A percentile compares a stretch with the other conserved stretches of the same genome.
These are phyloP conservation scores for Amphiprion clarkii DNA, from an alignment of 2,797 vertebrate genomes.

Conservation along the genomic window DNA sequence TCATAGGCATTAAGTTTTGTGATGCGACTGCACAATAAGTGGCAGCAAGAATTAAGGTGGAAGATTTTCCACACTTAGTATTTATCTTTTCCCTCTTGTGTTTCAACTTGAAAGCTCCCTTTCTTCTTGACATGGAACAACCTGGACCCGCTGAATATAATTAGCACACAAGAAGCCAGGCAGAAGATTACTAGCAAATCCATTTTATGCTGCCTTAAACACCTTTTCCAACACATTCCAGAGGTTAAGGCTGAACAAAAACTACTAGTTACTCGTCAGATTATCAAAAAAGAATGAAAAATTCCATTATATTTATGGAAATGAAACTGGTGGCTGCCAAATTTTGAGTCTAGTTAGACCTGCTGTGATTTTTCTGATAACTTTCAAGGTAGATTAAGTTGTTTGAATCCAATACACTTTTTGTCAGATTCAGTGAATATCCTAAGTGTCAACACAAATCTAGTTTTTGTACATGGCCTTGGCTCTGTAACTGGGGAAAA, in stretches of 20 bases:
- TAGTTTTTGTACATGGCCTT: too few relatives aligned
- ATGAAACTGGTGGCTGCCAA: too few relatives aligned
- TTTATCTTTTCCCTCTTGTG: neutral
- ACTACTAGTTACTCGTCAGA: too few relatives aligned
- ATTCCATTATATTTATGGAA: neutral
- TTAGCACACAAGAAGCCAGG: neutral
- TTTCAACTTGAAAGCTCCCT: neutral
- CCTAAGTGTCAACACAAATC: too few relatives aligned
- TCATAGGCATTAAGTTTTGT: neutral
- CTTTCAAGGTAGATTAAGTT: neutral
- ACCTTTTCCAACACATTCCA: too few relatives aligned
- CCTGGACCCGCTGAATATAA: neutral
- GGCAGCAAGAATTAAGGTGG: constrained; percentile 1
- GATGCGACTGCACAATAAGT: constrained; percentile 16
- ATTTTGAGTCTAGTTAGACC: neutral
- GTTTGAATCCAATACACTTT: too few relatives aligned
- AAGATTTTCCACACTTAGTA: neutral
- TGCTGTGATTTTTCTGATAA: neutral
- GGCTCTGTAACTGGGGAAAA: too few relatives aligned
- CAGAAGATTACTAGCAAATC: neutral
- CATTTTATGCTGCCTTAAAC: too few relatives aligned
- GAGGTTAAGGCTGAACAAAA: too few relatives aligned
- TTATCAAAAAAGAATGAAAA: too few relatives aligned
- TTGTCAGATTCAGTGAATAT: too few relatives aligned
- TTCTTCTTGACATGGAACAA: neutral